Conservation (phyloP, 1,140 invertebrate species). For the Drosophila erecta region DNA sequence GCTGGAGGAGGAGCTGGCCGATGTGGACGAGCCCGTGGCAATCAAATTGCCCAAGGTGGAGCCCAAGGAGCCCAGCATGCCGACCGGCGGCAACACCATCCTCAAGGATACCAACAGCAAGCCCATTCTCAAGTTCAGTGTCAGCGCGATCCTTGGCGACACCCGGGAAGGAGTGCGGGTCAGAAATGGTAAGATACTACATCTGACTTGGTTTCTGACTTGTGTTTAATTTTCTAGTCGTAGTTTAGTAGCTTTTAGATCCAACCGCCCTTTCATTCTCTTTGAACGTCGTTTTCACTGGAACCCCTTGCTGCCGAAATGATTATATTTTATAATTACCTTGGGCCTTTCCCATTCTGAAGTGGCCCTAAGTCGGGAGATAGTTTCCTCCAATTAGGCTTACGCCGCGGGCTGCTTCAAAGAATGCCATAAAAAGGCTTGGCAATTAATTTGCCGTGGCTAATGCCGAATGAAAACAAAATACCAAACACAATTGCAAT, state of each 20-base stretch:
- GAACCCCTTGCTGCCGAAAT: background rate
- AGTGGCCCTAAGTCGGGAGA: conserved; percentile 1
- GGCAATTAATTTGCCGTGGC: conserved; percentile 75
- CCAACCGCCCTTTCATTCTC: too few relatives aligned
- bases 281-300: background rate
- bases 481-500: conserved; percentile 65
- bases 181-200: conserved; percentile 83
- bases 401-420: background rate
- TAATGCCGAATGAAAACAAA: conserved; percentile 73
- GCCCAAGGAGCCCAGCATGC: conserved; percentile 50
- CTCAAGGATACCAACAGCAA: conserved; percentile 86
- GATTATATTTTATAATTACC: background rate
- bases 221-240: too few relatives aligned
- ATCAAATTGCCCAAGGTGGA: conserved; percentile 79
- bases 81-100: conserved; percentile 56
- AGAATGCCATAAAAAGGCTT: conserved; percentile 56
- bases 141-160: conserved; percentile 94
- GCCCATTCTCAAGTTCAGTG: conserved; percentile 95
- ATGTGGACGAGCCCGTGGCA: conserved; percentile 50
- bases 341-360: background rate
- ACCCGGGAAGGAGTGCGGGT: conserved; percentile 84
- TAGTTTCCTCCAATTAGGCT: conserved; percentile 20
- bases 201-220: too few relatives aligned
- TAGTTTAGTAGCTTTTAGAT: too few relatives aligned
- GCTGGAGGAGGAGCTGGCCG: conserved; percentile 65